Evolutionary conservation across 1,140 invertebrate genomes (phyloP).

Genomic region (Drosophila melanica): DNA sequence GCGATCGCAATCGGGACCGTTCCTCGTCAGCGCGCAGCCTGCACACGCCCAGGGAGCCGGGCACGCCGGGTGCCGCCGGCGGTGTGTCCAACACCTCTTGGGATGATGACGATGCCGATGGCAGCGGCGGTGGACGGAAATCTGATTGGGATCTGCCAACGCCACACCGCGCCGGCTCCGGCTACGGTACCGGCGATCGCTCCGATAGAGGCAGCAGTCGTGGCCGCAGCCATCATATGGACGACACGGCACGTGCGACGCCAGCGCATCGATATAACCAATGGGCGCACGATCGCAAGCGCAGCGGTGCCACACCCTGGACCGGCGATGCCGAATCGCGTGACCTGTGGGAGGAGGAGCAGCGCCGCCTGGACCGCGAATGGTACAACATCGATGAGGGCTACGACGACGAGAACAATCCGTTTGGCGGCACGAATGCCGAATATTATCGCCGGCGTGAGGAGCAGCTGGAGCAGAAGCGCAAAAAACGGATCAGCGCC

Average conservation of each 20-base stretch:
- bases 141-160: slow-evolving; percentile 97
- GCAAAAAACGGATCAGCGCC: slow-evolving; percentile 96
- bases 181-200: slow-evolving; percentile 68
- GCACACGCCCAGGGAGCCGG: slow-evolving; percentile 90
- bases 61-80: slow-evolving; percentile 87
- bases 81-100: slow-evolving; percentile 87
- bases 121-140: slow-evolving; percentile 89
- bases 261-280: slow-evolving; percentile 91
- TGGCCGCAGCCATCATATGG: slow-evolving; percentile 87
- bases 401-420: slow-evolving; percentile 96
- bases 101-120: slow-evolving; percentile 89
- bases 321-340: slow-evolving; percentile 88
- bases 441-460: slow-evolving; percentile 96
- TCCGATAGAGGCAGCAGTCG: slow-evolving; percentile 64
- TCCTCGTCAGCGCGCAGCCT: slow-evolving; percentile 86
- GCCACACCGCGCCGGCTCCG: slow-evolving; percentile 88
- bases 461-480: slow-evolving; percentile 94
- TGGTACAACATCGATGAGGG: slow-evolving; percentile 98
- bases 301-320: slow-evolving; percentile 87
- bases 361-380: slow-evolving; percentile 95
- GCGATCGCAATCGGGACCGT: slow-evolving; percentile 46
- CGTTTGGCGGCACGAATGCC: slow-evolving; percentile 94
- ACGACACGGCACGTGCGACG: slow-evolving; percentile 90
- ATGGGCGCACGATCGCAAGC: slow-evolving; percentile 89
- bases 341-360: slow-evolving; percentile 96